These are phyloP conservation scores for Patiria pectinifera DNA, from an alignment of 53 echinoderm and acorn worm genomes.

Conservation along the genomic window DNA sequence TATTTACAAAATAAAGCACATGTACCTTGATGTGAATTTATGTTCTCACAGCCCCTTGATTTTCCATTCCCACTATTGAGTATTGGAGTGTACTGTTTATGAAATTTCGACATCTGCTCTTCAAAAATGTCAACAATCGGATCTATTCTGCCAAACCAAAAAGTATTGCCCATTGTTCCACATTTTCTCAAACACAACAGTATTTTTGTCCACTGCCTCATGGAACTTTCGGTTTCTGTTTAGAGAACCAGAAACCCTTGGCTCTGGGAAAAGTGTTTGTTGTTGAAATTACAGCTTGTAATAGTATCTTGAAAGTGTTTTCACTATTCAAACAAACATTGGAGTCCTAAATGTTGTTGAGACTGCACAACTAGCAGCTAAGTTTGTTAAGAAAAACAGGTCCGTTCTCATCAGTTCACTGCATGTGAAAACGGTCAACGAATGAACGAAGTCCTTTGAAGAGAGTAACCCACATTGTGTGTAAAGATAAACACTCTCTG, in stretches of 20 bases:
- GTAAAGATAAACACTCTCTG: too few relatives aligned
- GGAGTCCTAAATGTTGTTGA: neutral
- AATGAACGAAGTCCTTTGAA: too few relatives aligned
- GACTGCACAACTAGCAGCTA: neutral
- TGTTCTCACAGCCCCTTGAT: neutral
- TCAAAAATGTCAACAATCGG: neutral
- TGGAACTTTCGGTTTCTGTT: neutral
- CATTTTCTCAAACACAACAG: neutral
- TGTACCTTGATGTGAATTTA: neutral
- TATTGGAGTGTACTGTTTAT: neutral
- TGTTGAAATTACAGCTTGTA: neutral
- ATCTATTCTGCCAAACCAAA: neutral
- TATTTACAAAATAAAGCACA: neutral
- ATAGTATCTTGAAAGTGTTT: neutral
- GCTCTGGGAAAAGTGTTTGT: neutral
- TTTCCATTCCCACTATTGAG: neutral
- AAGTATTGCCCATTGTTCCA: neutral
- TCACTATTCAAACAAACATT: neutral
- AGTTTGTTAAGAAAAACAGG: too few relatives aligned
- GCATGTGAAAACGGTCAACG: too few relatives aligned
- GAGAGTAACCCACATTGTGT: too few relatives aligned
- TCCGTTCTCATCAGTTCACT: too few relatives aligned
- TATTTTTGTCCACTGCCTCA: neutral
- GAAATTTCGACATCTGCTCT: neutral
- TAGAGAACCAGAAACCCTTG: neutral